phyloP scores from a whole-genome alignment of 2,113 vertebrate species.

The Lates calcarifer region DNA sequence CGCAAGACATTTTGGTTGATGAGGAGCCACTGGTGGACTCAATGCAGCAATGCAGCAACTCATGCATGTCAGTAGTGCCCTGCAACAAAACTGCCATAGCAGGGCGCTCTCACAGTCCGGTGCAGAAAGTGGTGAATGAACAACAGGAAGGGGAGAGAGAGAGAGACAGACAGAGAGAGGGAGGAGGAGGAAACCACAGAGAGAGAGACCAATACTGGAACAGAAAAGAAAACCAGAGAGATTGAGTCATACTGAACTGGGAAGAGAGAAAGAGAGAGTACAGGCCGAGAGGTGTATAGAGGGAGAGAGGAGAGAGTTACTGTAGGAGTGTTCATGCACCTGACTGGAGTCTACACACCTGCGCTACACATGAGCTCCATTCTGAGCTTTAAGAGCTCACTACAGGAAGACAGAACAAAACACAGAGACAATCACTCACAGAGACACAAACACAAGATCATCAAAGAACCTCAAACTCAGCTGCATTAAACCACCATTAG shows the following conservation, averaged over 20 bases:
- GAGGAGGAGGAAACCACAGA: constrained; percentile 10
- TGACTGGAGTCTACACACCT: constrained; percentile 86
- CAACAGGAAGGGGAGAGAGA: constrained; percentile 20
- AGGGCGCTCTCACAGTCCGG: constrained; percentile 77
- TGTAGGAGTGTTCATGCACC: constrained; percentile 79
- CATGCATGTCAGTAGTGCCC: constrained; percentile 80
- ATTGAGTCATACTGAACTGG: constrained; percentile 28
- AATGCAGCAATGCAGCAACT: constrained; percentile 78
- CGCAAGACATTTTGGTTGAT: constrained; percentile 63
- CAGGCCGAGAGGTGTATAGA: constrained; percentile 42
- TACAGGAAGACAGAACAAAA: constrained; percentile 85
- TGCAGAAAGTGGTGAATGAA: constrained; percentile 62
- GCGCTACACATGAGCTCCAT: constrained; percentile 83
- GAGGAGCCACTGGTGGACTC: constrained; percentile 59
- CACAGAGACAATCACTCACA: constrained; percentile 85
- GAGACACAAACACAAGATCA: constrained; percentile 83
- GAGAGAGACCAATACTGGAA: constrained; percentile 7
- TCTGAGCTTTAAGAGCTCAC: constrained; percentile 87
- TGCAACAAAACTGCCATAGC: constrained; percentile 73
- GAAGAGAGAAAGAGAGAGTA: constrained; percentile 15
- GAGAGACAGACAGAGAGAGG: constrained; percentile 2
- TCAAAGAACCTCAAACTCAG: constrained; percentile 81
- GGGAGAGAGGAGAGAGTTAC: constrained; percentile 28
- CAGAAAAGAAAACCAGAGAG: constrained; percentile 17
- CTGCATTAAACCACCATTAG: constrained; percentile 50